Percentiles rank a stretch among this genome's conserved stretches.
Conservation (phyloP, 2,888 invertebrate genomes). For the Helicoverpa assulta region DNA sequence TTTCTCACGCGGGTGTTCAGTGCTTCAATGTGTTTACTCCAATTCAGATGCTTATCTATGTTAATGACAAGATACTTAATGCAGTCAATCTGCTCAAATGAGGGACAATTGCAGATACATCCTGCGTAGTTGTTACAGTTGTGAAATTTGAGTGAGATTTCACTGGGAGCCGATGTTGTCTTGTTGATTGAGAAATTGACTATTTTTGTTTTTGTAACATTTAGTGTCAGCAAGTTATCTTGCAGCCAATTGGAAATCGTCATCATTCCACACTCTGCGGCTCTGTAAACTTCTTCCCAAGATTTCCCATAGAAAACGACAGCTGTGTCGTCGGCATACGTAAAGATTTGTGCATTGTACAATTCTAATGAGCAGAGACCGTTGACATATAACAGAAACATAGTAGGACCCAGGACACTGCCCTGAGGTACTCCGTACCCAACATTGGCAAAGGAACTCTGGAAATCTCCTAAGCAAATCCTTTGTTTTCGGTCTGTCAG, state of each 20-base stretch:
- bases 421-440: not conserved
- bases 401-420: not conserved
- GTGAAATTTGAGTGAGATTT: not conserved
- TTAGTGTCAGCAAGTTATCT: not conserved
- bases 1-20: not conserved
- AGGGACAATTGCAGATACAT: not conserved
- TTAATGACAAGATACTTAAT: not conserved
- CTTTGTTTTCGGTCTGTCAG: not conserved
- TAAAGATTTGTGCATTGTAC: not conserved
- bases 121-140: not conserved
- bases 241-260: not conserved
- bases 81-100: not conserved
- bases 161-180: not conserved
- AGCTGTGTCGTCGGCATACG: constrained; percentile 1
- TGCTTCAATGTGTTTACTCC: not conserved
- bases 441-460: not conserved
- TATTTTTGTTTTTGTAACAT: constrained; percentile 3
- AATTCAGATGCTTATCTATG: not conserved
- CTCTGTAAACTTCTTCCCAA: not conserved
- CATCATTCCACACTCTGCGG: not conserved
- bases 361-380: not conserved
- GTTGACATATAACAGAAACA: not conserved
- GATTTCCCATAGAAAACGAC: not conserved
- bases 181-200: not conserved
- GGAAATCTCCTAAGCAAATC: not conserved